These are phyloP conservation scores for Drosophila gaucha DNA, from an alignment of 2,888 invertebrate genomes.

Conservation along the genomic window DNA sequence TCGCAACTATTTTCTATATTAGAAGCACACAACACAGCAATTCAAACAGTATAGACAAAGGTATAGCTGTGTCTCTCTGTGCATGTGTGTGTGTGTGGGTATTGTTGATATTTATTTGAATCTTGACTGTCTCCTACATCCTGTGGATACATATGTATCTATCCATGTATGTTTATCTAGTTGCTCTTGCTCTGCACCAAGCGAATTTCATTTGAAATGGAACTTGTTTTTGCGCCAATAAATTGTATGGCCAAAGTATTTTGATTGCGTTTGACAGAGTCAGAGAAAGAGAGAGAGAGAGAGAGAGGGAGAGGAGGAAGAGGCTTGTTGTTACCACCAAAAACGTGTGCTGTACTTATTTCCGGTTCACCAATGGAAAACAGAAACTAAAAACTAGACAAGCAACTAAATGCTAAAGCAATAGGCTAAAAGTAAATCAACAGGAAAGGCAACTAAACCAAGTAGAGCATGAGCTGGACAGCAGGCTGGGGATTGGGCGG, in stretches of 20 bases:
- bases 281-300: neutral
- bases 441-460: slow-evolving; percentile 64
- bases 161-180: slow-evolving; percentile 59
- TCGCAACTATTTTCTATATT: slow-evolving; percentile 80
- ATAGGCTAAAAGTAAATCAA: slow-evolving; percentile 77
- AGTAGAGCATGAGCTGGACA: slow-evolving; percentile 25
- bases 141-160: slow-evolving; percentile 49
- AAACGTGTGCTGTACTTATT: slow-evolving; percentile 74
- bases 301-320: neutral
- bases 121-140: slow-evolving; percentile 74
- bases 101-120: slow-evolving; percentile 78
- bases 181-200: slow-evolving; percentile 44
- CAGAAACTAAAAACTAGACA: slow-evolving; percentile 68
- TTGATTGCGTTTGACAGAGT: slow-evolving; percentile 65
- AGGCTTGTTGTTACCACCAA: slow-evolving; percentile 15
- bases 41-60: slow-evolving; percentile 67
- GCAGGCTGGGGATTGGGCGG: neutral
- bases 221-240: slow-evolving; percentile 80
- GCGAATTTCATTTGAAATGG: slow-evolving; percentile 78
- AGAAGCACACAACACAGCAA: slow-evolving; percentile 64
- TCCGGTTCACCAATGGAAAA: slow-evolving; percentile 71
- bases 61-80: slow-evolving; percentile 36
- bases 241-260: slow-evolving; percentile 79
- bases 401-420: slow-evolving; percentile 71
- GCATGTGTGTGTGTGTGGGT: slow-evolving; percentile 37